Evolutionary conservation across 2,113 vertebrate genomes (phyloP).

Genomic region (Scophthalmus maximus): DNA sequence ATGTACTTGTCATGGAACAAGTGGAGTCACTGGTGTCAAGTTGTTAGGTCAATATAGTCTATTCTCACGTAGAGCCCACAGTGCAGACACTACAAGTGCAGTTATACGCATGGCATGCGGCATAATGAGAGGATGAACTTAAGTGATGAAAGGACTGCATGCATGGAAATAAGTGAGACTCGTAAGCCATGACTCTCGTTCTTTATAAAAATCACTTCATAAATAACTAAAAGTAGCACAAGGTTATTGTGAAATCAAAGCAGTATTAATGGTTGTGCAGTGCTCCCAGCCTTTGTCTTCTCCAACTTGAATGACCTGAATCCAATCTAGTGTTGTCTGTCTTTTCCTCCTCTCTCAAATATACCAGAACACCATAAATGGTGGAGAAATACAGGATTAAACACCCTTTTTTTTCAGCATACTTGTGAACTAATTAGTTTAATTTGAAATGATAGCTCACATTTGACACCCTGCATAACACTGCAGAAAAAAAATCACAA

Average conservation of each 20-base stretch:
- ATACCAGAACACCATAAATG: not conserved
- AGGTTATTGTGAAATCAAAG: not conserved
- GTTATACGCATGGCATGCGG: too few species aligned
- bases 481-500: too few species aligned
- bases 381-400: slow-evolving; percentile 5
- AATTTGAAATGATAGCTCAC: slow-evolving; percentile 2
- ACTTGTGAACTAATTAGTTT: slow-evolving; percentile 2
- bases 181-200: not conserved
- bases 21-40: slow-evolving; percentile 19
- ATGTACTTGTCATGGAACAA: slow-evolving; percentile 8
- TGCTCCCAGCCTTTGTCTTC: slow-evolving; percentile 2
- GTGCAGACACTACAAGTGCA: not conserved
- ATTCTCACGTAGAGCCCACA: not conserved
- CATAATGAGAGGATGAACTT: not conserved
- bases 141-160: not conserved
- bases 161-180: not conserved
- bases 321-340: not conserved
- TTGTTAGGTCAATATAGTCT: not conserved
- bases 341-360: not conserved
- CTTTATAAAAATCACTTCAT: not conserved
- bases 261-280: not conserved
- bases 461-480: slow-evolving; percentile 5
- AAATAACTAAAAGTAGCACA: not conserved
- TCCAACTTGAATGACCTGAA: slow-evolving; percentile 4
- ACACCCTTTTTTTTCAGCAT: slow-evolving; percentile 14